Base-by-base conservation (phyloP, 1,140 invertebrate genomes). In the Halesus radiatus region DNA sequence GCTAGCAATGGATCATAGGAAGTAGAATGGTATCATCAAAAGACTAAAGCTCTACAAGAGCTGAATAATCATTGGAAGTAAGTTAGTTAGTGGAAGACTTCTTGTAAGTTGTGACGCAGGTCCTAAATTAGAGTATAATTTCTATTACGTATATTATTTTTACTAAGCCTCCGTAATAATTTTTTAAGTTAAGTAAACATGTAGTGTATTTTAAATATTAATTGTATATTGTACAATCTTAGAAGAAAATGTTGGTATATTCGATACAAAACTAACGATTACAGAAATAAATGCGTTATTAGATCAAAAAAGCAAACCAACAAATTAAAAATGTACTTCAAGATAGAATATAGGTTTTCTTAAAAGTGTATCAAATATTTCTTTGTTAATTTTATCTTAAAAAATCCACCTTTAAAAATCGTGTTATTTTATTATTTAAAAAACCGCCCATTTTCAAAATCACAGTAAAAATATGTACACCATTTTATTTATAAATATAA, bases 401-500 rank as follows among this genome's bases (percentile, higher is more conserved):
- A 45, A 72, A 52, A 72, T 23, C 32, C 37, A 20, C 10, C n/a
- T 76, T 58, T 62, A 60, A 58, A 60, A 60, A 29, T 62, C 13
- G 26, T 45, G 32, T 62, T 20, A 54, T 54, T 53, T 54, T 52
- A 56, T 74, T 32, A 53, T 54, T 10, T 32, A 22, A 54, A 74
- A 53, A 74, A 60, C 18, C 56, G 15, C 8, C 56, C 74, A 45
- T 13, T 18, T 37, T 56, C 15, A 60, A 23, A 68, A 78, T 78
- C 76, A 78, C 76, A 78, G 76, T 78, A 66, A 78, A 75, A 78
- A 68, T 78, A 78, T 78, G 76, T 78, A 78, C 76, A 78, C 37
- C 66, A 62, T 62, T 77, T 78, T 32, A 78, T 78, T 68, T 78
- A 78, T 68, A 78, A 78, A 78, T 78, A 78, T 78, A 78, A 78